These are phyloP conservation scores for Drosophila mauritiana DNA, from an alignment of 1,140 invertebrate species.

Conservation along the genomic window DNA sequence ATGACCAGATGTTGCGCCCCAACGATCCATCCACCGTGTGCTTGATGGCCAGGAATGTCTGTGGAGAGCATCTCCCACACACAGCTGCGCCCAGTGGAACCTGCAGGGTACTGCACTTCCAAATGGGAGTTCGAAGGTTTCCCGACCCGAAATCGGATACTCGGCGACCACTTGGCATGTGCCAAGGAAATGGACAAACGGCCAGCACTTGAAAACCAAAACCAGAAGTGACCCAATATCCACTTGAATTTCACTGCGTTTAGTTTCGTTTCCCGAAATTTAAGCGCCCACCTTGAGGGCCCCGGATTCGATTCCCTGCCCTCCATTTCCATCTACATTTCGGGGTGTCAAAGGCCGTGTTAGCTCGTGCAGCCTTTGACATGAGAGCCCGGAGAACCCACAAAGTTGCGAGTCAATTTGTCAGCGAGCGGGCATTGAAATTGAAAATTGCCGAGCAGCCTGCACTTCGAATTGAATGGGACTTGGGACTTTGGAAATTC, in stretches of 20 bases:
- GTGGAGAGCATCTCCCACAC: conserved; percentile 49
- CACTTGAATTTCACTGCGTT: conserved; percentile 79
- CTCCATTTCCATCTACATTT: conserved; percentile 1
- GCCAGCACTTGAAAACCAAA: conserved; percentile 60
- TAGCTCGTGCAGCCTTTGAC: conserved; percentile 62
- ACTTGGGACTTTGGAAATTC: conserved; percentile 69
- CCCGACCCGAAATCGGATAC: conserved; percentile 54
- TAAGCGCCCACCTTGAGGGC: conserved; percentile 45
- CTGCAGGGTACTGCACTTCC: conserved; percentile 1
- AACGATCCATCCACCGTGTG: conserved; percentile 42
- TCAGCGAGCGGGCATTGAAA: conserved; percentile 63
- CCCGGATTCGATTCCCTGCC: conserved; percentile 15
- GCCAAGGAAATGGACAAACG: conserved; percentile 74
- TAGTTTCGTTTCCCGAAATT: conserved; percentile 56
- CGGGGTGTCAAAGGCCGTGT: conserved; percentile 73
- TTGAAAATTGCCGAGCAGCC: conserved; percentile 67
- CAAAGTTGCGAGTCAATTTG: conserved; percentile 74
- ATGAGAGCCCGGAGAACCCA: conserved; percentile 30
- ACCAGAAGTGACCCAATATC: conserved; percentile 68
- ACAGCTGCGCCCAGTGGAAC: conserved; percentile 59
- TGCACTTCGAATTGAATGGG: conserved; percentile 51
- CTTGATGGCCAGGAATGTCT: conserved; percentile 46
- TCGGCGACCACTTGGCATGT: conserved; percentile 67
- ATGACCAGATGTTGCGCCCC: conserved; percentile 57
- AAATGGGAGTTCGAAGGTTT: conserved; percentile 28